Evolutionary conservation across 1,140 invertebrate genomes (phyloP).

Genomic region (Metopolophium dirhodum): DNA sequence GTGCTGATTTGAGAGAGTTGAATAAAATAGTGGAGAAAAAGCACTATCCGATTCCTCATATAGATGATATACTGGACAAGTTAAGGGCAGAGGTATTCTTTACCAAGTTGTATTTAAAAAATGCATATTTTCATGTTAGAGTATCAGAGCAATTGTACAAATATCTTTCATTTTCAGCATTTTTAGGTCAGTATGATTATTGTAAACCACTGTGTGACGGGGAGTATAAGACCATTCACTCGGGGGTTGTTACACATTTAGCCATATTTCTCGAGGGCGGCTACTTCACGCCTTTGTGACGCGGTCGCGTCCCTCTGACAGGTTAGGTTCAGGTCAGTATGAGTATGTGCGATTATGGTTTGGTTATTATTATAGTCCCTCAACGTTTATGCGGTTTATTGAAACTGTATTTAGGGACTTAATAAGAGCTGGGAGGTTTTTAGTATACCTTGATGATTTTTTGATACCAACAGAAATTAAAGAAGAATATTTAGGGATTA

Average conservation of each 20-base stretch:
- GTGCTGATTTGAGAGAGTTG: slow-evolving; percentile 20
- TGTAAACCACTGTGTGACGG: too few species aligned
- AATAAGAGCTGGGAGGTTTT: neutral
- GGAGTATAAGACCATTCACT: too few species aligned
- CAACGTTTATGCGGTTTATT: slow-evolving; percentile 12
- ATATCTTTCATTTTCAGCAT: neutral
- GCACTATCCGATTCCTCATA: neutral
- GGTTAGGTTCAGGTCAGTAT: too few species aligned
- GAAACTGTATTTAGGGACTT: neutral
- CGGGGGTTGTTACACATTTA: too few species aligned
- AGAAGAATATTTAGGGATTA: neutral
- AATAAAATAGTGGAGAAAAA: neutral
- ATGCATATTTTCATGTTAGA: slow-evolving; percentile 35
- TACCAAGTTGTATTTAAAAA: slow-evolving; percentile 33
- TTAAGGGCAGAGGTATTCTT: neutral
- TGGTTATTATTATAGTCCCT: slow-evolving; percentile 4
- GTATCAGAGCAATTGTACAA: neutral
- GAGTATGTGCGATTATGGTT: slow-evolving; percentile 11
- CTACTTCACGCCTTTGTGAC: too few species aligned
- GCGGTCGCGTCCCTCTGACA: too few species aligned
- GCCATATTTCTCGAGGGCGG: too few species aligned
- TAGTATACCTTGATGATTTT: neutral
- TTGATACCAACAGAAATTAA: neutral
- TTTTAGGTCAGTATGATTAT: slow-evolving; percentile 23
- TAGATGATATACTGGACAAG: slow-evolving; percentile 8